Conservation (phyloP, 2,113 vertebrate species). For the Sinocyclocheilus rhinocerous region DNA sequence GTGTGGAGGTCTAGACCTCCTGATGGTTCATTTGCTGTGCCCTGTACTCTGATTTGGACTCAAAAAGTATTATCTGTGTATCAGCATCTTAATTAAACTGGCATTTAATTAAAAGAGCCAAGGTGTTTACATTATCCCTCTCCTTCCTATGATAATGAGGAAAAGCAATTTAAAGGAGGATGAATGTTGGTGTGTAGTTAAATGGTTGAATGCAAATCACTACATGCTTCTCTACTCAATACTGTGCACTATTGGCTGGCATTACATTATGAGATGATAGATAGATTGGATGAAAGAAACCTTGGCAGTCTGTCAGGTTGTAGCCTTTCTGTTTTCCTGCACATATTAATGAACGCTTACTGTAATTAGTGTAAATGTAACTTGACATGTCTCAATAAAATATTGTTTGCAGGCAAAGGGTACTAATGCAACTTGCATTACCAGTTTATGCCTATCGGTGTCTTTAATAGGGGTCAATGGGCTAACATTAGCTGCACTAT, state of each 20-base stretch:
- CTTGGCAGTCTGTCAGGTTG: conserved; percentile 21
- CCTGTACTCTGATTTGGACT: conserved; percentile 53
- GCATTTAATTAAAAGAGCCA: conserved; percentile 60
- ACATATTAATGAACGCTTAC: conserved; percentile 22
- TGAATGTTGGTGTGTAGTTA: conserved; percentile 48
- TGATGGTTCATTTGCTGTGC: conserved; percentile 55
- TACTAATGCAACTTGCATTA: conserved; percentile 9
- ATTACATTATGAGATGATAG: conserved; percentile 38
- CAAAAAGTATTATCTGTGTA: conserved; percentile 46
- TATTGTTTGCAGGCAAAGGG: conserved; percentile 19
- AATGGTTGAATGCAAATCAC: conserved; percentile 57
- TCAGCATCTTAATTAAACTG: conserved; percentile 62
- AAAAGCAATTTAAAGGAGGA: conserved; percentile 54
- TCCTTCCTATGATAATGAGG: conserved; percentile 48
- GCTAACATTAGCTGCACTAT: neutral
- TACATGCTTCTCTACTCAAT: conserved; percentile 7
- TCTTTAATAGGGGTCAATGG: conserved; percentile 21
- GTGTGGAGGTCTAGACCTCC: conserved; percentile 53
- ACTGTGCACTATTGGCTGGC: conserved; percentile 25
- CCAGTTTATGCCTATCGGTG: neutral
- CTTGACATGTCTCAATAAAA: conserved; percentile 16
- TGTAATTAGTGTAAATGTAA: conserved; percentile 37
- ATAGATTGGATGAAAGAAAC: conserved; percentile 36
- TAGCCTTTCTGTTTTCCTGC: neutral
- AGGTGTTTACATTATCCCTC: conserved; percentile 58